Base-by-base conservation (phyloP, 2,888 invertebrate species). In the Ctena decussata region DNA sequence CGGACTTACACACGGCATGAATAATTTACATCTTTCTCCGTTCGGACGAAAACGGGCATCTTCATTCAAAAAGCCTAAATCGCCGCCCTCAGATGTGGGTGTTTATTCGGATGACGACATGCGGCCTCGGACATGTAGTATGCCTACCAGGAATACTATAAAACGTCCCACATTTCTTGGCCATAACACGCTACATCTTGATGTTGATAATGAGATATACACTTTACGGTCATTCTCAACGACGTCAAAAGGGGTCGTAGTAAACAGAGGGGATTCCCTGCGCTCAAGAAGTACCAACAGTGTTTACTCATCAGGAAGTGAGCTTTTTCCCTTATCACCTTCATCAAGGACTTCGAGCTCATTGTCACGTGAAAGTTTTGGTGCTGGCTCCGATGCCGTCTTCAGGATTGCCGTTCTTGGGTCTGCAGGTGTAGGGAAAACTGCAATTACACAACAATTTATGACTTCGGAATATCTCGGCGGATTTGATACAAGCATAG, bases 191-290 rank as follows among this genome's bases (percentile, higher is more conserved):
- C 81, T 88, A 8, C 87, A 86, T 30, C 80, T 87, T 35, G 87
- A 91, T 21, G 75, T 83, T 12, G 91, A 91, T 27, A 49, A 83
- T n/a, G 91, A 91, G 53, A 83, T 93, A 96, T 98, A 98, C 95
- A 97, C 98, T 86, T 97, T 98, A 91, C 97, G 99, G 91, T 98
- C 98, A 96, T 99, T 99, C 96, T 98, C 98, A 93, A 98, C 98
- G 93, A 98, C 98, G 39, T 98, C 98, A 95, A 97, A 98, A 95
- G 98, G 98, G n/a, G 97, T 98, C 70, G 97, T 99, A 71, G 97
- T 99, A 84, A 98, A 98, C 96, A 97, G 98, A 70, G 99, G 99
- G 0, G 99, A 99, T 96, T 98, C 98, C 11, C 96, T 99, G 85
- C 97, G 98, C 92, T 98, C 98, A 85, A 97, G 98, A 46, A 97